Evolutionary conservation across 2,888 invertebrate genomes (phyloP).

Genomic region (Drosophila nigricruria): DNA sequence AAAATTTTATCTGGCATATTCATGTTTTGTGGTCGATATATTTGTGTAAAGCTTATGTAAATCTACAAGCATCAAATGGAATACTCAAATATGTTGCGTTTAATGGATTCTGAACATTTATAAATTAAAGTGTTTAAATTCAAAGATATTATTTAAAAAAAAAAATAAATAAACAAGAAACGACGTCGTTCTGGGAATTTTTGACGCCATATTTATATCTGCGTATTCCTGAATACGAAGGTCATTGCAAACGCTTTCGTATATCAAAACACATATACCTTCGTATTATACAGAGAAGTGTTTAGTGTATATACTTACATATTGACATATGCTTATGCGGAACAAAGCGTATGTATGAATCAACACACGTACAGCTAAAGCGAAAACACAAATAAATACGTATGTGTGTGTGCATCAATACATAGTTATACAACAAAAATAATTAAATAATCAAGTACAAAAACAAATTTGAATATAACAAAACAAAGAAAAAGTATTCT

Average conservation of each 20-base stretch:
- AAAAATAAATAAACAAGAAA: constrained; percentile 19
- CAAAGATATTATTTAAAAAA: constrained; percentile 17
- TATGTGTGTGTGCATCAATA: constrained; percentile 21
- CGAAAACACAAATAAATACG: constrained; percentile 1
- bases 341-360: not conserved
- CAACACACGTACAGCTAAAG: not conserved
- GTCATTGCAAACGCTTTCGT: constrained; percentile 35
- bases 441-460: constrained; percentile 19
- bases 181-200: constrained; percentile 39
- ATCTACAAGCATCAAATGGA: constrained; percentile 19
- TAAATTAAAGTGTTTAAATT: constrained; percentile 60
- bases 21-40: constrained; percentile 3
- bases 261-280: constrained; percentile 5
- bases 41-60: not conserved
- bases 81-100: constrained; percentile 79
- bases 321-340: not conserved
- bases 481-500: constrained; percentile 26
- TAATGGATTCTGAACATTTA: constrained; percentile 82
- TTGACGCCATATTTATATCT: constrained; percentile 54
- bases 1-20: not conserved
- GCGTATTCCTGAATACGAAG: constrained; percentile 56
- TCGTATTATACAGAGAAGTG: constrained; percentile 17
- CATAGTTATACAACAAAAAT: constrained; percentile 52
- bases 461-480: not conserved
- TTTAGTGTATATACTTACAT: not conserved